Evolutionary conservation across 2,113 vertebrate genomes (phyloP).

Genomic region (Carassius carassius): DNA sequence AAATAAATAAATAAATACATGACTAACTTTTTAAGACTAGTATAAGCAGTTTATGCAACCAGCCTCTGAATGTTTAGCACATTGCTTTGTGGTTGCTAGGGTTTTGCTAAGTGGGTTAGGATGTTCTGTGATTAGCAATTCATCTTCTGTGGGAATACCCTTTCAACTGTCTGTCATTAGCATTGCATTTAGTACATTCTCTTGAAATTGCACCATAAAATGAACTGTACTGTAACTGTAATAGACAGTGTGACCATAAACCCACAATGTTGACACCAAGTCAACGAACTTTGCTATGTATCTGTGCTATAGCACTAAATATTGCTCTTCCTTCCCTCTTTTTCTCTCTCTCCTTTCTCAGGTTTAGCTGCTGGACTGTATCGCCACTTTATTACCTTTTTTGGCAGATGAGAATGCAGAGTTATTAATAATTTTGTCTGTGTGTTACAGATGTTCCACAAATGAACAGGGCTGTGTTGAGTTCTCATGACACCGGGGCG

Average conservation of each 20-base stretch:
- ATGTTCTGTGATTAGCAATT: too few relatives aligned
- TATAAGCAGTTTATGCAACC: too few relatives aligned
- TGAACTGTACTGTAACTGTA: neutral
- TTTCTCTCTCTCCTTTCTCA: constrained; percentile 36
- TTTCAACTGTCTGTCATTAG: neutral
- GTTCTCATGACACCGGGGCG: constrained; percentile 77
- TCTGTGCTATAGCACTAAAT: constrained; percentile 7
- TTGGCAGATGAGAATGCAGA: constrained; percentile 80
- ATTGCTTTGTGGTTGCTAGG: too few relatives aligned
- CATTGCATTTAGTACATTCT: neutral
- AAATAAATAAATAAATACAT: too few relatives aligned
- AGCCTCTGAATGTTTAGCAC: too few relatives aligned
- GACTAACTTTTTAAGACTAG: too few relatives aligned
- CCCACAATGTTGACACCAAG: neutral
- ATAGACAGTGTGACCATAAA: neutral
- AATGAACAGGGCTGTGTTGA: constrained; percentile 73
- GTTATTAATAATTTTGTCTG: constrained; percentile 83
- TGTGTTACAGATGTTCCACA: constrained; percentile 83
- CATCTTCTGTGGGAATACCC: neutral
- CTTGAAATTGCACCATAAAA: neutral
- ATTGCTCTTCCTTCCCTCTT: constrained; percentile 20
- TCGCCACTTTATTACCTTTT: constrained; percentile 68
- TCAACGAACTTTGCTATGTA: neutral
- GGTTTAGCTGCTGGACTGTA: constrained; percentile 54
- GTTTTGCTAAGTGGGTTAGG: too few relatives aligned